Percentiles rank a stretch among this genome's conserved stretches.
Evolutionary conservation across 2,797 vertebrate species (phyloP).

Genomic region (Acanthurus leucopareius): DNA sequence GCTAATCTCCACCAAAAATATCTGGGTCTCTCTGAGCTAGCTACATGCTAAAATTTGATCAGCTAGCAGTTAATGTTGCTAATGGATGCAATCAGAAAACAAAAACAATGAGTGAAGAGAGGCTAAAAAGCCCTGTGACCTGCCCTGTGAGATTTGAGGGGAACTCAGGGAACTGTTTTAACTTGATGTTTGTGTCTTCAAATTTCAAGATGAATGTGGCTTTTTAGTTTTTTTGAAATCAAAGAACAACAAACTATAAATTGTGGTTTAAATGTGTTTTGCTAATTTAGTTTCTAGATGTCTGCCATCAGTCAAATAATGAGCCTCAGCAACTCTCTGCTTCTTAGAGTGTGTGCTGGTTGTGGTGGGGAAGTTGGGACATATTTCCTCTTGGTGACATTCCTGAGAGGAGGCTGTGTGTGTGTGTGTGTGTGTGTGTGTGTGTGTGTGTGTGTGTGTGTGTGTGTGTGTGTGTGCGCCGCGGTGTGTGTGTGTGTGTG

Average conservation of each 20-base stretch:
- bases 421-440: conserved; percentile 42
- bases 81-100: neutral
- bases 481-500: conserved; percentile 28
- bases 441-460: conserved; percentile 29
- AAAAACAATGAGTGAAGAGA: neutral
- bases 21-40: neutral
- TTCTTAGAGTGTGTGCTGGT: conserved; percentile 35
- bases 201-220: neutral
- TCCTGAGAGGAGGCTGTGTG: conserved; percentile 69
- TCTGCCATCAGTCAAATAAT: conserved; percentile 24
- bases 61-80: neutral
- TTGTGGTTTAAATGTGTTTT: conserved; percentile 6
- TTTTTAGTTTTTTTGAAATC: neutral
- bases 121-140: neutral
- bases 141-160: neutral
- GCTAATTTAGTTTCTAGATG: conserved; percentile 17
- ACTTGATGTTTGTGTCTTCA: neutral
- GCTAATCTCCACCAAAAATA: neutral
- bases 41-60: neutral
- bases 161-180: neutral
- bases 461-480: conserved; percentile 33
- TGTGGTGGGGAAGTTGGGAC: conserved; percentile 51
- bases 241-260: neutral
- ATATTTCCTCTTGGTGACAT: conserved; percentile 82
- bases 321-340: conserved; percentile 28